Conservation (phyloP, 2,797 vertebrate species). For the Decapterus maruadsi region DNA sequence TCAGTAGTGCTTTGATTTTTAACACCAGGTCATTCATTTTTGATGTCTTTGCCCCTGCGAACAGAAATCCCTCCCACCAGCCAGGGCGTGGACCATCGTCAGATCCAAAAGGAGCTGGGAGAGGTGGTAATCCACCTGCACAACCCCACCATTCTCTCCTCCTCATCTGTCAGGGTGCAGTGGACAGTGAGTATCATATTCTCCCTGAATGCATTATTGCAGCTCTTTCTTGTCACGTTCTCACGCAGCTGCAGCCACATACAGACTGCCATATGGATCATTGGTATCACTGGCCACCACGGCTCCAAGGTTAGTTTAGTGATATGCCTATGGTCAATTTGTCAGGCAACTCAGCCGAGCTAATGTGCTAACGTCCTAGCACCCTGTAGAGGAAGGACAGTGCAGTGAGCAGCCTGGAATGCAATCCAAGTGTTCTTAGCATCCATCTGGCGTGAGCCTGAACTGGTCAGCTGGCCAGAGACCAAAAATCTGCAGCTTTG, state of each 20-base stretch:
- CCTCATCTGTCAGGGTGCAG: slow-evolving; percentile 96
- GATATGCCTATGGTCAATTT: slow-evolving; percentile 54
- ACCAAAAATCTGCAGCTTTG: slow-evolving; percentile 44
- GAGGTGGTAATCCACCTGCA: slow-evolving; percentile 96
- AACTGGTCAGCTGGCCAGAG: slow-evolving; percentile 44
- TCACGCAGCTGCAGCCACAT: slow-evolving; percentile 39
- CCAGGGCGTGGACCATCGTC: slow-evolving; percentile 97
- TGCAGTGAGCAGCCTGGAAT: slow-evolving; percentile 45
- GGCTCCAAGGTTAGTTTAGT: slow-evolving; percentile 51
- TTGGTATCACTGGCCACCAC: slow-evolving; percentile 25
- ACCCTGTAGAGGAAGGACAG: slow-evolving; percentile 49
- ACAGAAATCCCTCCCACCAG: slow-evolving; percentile 96
- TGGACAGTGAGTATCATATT: slow-evolving; percentile 92
- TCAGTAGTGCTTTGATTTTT: background rate
- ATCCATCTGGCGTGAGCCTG: slow-evolving; percentile 67
- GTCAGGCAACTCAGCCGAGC: slow-evolving; percentile 52
- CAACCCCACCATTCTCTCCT: slow-evolving; percentile 97
- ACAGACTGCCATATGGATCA: slow-evolving; percentile 36
- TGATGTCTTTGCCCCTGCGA: slow-evolving; percentile 42
- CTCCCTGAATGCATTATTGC: slow-evolving; percentile 15
- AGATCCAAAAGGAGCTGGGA: slow-evolving; percentile 95
- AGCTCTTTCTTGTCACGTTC: slow-evolving; percentile 6
- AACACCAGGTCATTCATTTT: background rate
- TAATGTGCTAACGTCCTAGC: slow-evolving; percentile 52
- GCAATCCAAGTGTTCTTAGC: slow-evolving; percentile 55